Conservation (phyloP, 2,113 vertebrate genomes). For the Enhydra lutris region DNA sequence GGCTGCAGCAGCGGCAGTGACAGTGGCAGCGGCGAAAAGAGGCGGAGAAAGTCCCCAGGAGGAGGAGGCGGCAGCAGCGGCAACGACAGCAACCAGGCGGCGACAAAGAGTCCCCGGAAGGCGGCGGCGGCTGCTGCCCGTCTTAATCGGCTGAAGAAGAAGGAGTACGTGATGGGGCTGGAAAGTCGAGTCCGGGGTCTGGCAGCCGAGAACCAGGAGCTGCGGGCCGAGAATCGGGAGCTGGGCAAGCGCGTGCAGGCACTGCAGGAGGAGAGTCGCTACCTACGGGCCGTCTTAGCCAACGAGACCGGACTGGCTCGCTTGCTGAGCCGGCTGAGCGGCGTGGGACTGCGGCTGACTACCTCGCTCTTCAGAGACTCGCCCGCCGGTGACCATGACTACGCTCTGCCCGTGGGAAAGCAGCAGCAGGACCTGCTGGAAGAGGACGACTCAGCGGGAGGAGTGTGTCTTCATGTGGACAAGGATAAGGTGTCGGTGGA, state of each 20-base stretch:
- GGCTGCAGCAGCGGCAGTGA: conserved; percentile 40
- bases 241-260: conserved; percentile 92
- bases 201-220: conserved; percentile 88
- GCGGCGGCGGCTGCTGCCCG: conserved; percentile 91
- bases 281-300: conserved; percentile 94
- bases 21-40: conserved; percentile 51
- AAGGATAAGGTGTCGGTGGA: conserved; percentile 97
- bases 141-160: conserved; percentile 95
- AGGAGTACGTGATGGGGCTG: conserved; percentile 91
- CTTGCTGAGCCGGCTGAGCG: conserved; percentile 92
- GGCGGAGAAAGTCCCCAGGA: conserved; percentile 57
- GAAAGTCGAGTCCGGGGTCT: conserved; percentile 90
- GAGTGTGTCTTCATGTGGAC: conserved; percentile 97
- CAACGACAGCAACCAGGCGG: conserved; percentile 61
- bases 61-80: background rate
- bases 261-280: conserved; percentile 95
- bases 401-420: conserved; percentile 86
- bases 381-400: conserved; percentile 88
- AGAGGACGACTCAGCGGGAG: conserved; percentile 86
- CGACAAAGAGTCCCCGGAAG: conserved; percentile 70
- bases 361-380: conserved; percentile 94
- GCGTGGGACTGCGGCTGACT: conserved; percentile 94
- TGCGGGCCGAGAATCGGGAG: conserved; percentile 90
- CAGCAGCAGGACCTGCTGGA: conserved; percentile 81
- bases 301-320: conserved; percentile 96